Evolutionary conservation across 1,140 invertebrate species (phyloP), one percentile per base, ranked within the genome.

Genomic region (Carcinoscorpius rotundicauda): DNA sequence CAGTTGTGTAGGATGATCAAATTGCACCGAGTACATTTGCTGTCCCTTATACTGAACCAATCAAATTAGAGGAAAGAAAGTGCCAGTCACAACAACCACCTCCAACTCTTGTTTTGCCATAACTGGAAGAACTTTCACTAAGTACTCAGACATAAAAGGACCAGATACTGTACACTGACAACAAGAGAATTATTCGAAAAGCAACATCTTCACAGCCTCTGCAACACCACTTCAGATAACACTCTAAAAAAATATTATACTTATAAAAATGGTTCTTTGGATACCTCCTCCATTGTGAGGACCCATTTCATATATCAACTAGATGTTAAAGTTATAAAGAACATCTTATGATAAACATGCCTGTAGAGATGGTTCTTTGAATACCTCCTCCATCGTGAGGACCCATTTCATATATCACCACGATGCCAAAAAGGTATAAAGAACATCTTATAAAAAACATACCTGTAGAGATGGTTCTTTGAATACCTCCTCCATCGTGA

Each of bases 361-460:
- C 79, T 49, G 79, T 81, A 6, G 77, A 80, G 58, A 80, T 71
- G 0, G 79, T 69, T 69, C 79, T 64, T 69, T 79, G 77, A 50
- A 80, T 68, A 3, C 78, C 78, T 57, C 75, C 75, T 29, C 74
- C 75, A 70, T 81, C 79, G 69, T 80, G 78, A 52, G 78, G 74
- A 11, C 79, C 79, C 64, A 57, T 57, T 11, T 69, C 70, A 61
- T 49, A 52, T 51, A 4, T 63, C 51, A 51, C 9, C n/a, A 6
- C 8, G 59, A 57, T 63, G 6, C 6, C n/a, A 6, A 55, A 6
- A 55, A 8, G 6, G 53, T 55, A 55, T n/a, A 8, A 55, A 6
- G 6, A 56, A 58, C 6, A 48, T 29, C 48, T 11, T 5, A 11
- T 48, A 48, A 10, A 53, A 11, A 8, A 62, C 10, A n/a, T 59